Conservation (phyloP, 1,140 invertebrate genomes). For the Eciton burchellii region DNA sequence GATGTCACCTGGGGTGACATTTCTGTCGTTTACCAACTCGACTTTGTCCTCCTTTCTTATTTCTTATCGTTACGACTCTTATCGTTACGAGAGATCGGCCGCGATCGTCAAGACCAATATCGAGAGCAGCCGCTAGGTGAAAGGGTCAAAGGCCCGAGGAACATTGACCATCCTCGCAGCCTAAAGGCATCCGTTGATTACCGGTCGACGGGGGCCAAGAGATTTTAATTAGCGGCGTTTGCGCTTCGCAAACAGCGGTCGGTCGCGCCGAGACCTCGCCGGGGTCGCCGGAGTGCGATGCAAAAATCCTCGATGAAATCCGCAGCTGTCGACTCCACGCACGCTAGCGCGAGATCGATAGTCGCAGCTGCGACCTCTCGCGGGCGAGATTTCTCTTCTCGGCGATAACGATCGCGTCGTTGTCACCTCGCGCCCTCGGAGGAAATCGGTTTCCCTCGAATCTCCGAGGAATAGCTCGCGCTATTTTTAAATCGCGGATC, state of each 20-base stretch:
- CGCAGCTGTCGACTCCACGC: constrained; percentile 20
- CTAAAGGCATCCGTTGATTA: constrained; percentile 83
- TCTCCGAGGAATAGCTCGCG: not conserved
- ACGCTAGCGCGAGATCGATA: constrained; percentile 30
- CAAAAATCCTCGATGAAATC: constrained; percentile 56
- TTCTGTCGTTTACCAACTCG: too few species aligned
- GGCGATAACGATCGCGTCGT: too few species aligned
- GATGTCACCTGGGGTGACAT: too few species aligned
- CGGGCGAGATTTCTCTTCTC: too few species aligned
- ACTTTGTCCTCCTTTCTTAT: too few species aligned
- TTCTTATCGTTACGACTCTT: not conserved
- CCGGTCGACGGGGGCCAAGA: constrained; percentile 78
- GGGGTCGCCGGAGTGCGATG: constrained; percentile 34
- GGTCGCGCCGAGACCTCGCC: constrained; percentile 35
- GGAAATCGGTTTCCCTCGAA: too few species aligned
- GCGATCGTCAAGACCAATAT: constrained; percentile 12
- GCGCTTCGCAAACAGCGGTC: constrained; percentile 82
- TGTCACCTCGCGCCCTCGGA: too few species aligned
- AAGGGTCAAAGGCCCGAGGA: constrained; percentile 65
- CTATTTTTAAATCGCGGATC: constrained; percentile 29
- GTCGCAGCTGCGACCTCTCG: not conserved
- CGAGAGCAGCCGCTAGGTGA: constrained; percentile 46
- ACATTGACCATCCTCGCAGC: constrained; percentile 81
- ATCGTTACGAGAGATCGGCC: not conserved
- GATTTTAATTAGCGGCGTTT: constrained; percentile 86